Evolutionary conservation across 2,797 vertebrate species (phyloP).

Genomic region (Bovichtus variegatus): DNA sequence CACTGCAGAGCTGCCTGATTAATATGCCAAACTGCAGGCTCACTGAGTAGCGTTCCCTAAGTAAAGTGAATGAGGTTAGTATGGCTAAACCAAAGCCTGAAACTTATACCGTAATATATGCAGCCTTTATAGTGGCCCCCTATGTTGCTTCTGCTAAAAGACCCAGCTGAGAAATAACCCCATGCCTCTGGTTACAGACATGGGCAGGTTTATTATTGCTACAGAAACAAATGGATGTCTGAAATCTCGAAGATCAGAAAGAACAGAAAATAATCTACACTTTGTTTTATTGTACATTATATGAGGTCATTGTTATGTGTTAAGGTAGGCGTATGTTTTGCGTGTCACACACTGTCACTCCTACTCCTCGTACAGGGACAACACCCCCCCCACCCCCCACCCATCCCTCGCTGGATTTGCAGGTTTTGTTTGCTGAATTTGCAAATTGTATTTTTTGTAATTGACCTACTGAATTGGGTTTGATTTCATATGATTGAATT

Average conservation of each 20-base stretch:
- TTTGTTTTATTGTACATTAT: neutral
- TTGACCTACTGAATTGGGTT: too few relatives aligned
- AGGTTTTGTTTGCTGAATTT: too few relatives aligned
- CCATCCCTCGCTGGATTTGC: too few relatives aligned
- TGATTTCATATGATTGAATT: too few relatives aligned
- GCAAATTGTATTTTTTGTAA: too few relatives aligned
- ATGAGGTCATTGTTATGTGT: neutral
- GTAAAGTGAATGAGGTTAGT: conserved; percentile 53
- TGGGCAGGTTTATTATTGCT: conserved; percentile 2
- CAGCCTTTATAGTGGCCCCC: conserved; percentile 38
- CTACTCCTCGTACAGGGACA: too few relatives aligned
- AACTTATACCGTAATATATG: conserved; percentile 36
- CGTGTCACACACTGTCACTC: neutral
- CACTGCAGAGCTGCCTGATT: conserved; percentile 48
- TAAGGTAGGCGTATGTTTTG: neutral
- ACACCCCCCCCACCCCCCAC: too few relatives aligned
- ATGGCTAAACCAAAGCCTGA: conserved; percentile 36
- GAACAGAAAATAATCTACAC: neutral
- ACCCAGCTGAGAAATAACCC: conserved; percentile 10
- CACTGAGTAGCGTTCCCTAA: conserved; percentile 40
- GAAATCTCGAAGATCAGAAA: conserved; percentile 12
- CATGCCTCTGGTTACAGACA: conserved; percentile 8
- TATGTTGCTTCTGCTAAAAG: conserved; percentile 20
- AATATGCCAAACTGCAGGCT: conserved; percentile 55
- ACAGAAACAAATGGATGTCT: neutral